Conservation (phyloP, 2,797 vertebrate species). For the Enteromius treurensis region DNA sequence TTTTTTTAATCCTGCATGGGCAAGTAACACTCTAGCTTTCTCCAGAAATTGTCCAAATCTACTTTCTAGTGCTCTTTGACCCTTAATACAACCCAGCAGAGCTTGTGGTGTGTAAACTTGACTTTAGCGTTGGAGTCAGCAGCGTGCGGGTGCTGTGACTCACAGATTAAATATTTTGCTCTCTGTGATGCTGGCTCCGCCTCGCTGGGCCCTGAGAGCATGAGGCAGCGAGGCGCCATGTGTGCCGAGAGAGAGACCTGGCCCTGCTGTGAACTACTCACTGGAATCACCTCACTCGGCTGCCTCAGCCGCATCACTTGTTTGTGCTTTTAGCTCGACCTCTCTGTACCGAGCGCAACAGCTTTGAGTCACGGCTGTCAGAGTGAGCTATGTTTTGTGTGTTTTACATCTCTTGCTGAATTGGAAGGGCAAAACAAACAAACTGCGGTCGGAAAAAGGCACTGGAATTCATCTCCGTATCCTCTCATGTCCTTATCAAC, state of each 20-base stretch:
- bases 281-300: conserved; percentile 50
- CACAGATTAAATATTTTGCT: conserved; percentile 83
- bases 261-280: conserved; percentile 56
- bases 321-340: conserved; percentile 35
- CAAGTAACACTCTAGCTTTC: background rate
- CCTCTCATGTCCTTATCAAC: conserved; percentile 22
- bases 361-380: conserved; percentile 37
- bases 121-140: conserved; percentile 13
- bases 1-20: background rate
- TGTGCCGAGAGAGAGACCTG: conserved; percentile 43
- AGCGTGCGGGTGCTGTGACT: conserved; percentile 70
- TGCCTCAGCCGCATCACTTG: conserved; percentile 5
- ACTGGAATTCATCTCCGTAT: background rate
- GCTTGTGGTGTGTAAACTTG: conserved; percentile 30
- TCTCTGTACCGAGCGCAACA: conserved; percentile 18
- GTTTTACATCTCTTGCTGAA: conserved; percentile 30
- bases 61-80: conserved; percentile 16
- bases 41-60: background rate
- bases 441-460: conserved; percentile 7
- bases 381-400: conserved; percentile 27
- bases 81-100: background rate
- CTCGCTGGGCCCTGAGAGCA: conserved; percentile 67
- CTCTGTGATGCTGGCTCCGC: conserved; percentile 71
- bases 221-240: conserved; percentile 46
- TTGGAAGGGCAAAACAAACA: conserved; percentile 34